Evolutionary conservation across 2,888 invertebrate genomes (phyloP).

Genomic region (Nemapogon koenigi): DNA sequence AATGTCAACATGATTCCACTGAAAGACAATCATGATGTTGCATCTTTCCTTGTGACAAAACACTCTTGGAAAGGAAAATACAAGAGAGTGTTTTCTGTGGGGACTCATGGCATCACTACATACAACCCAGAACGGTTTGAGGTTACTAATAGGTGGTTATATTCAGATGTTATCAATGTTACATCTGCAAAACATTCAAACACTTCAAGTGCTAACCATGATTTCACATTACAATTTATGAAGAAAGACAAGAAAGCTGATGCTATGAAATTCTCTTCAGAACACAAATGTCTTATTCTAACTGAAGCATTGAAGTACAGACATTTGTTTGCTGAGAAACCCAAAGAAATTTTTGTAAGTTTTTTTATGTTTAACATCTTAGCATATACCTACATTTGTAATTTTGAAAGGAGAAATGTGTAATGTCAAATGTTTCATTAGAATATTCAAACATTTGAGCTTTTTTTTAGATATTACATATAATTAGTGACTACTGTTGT

Average conservation of each 20-base stretch:
- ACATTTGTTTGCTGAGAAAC: conserved; percentile 80
- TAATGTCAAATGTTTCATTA: too few relatives aligned
- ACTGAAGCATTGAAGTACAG: conserved; percentile 88
- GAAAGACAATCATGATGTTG: conserved; percentile 94
- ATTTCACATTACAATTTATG: conserved; percentile 84
- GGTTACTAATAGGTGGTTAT: conserved; percentile 91
- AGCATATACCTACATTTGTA: too few relatives aligned
- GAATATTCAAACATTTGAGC: too few relatives aligned
- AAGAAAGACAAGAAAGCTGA: conserved; percentile 91
- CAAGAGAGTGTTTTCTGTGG: conserved; percentile 96
- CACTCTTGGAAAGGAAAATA: conserved; percentile 99
- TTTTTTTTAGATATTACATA: too few relatives aligned
- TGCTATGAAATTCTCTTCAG: conserved; percentile 95
- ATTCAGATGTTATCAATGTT: conserved; percentile 79
- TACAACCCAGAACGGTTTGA: conserved; percentile 78
- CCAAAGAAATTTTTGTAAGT: conserved; percentile 78
- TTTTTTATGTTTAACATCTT: too few relatives aligned
- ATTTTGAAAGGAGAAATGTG: conserved; percentile 6
- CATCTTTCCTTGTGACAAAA: conserved; percentile 96
- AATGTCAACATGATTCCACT: conserved; percentile 78
- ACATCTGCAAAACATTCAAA: conserved; percentile 67
- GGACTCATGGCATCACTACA: conserved; percentile 94
- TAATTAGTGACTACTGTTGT: too few relatives aligned
- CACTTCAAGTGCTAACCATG: conserved; percentile 60
- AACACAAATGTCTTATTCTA: conserved; percentile 90